phyloP scores from a whole-genome alignment of 1,140 invertebrate genomes.

The Thalassaphorura encarpata region DNA sequence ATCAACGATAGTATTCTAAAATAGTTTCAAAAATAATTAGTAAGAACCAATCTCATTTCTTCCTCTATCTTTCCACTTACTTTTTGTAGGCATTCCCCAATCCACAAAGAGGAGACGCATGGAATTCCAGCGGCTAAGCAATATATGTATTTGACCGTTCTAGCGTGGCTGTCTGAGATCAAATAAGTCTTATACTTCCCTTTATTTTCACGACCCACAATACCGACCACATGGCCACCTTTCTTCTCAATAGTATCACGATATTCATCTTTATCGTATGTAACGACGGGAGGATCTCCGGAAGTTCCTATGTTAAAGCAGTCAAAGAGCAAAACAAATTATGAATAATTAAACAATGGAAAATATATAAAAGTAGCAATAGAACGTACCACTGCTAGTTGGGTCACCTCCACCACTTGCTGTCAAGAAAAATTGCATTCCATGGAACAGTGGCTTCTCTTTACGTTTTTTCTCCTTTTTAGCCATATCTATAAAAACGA shows the following conservation, averaged over 20 bases:
- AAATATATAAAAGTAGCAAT: neutral
- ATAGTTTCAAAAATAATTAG: conserved; percentile 3
- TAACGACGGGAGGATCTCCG: neutral
- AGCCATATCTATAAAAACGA: too few species aligned
- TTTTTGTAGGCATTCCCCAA: conserved; percentile 13
- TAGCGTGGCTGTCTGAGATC: conserved; percentile 9
- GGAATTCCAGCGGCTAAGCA: conserved; percentile 20
- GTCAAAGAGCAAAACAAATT: too few species aligned
- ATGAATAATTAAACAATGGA: neutral
- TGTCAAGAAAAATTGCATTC: conserved; percentile 28
- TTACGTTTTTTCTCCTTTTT: neutral
- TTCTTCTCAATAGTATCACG: conserved; percentile 4
- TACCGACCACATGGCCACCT: conserved; percentile 5
- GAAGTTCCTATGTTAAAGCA: too few species aligned
- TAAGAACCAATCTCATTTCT: neutral
- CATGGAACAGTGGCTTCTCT: conserved; percentile 17
- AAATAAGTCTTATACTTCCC: neutral
- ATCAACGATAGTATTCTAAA: conserved; percentile 16
- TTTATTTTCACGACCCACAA: conserved; percentile 6
- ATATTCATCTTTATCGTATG: conserved; percentile 16
- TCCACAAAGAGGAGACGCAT: conserved; percentile 23
- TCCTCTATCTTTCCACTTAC: conserved; percentile 2
- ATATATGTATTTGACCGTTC: conserved; percentile 22
- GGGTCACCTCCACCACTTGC: conserved; percentile 29
- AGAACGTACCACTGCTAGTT: conserved; percentile 9